Percentiles rank a stretch among this genome's conserved stretches.
These are phyloP conservation scores for Ooceraea biroi DNA, from an alignment of 1,140 invertebrate genomes.

Conservation along the genomic window DNA sequence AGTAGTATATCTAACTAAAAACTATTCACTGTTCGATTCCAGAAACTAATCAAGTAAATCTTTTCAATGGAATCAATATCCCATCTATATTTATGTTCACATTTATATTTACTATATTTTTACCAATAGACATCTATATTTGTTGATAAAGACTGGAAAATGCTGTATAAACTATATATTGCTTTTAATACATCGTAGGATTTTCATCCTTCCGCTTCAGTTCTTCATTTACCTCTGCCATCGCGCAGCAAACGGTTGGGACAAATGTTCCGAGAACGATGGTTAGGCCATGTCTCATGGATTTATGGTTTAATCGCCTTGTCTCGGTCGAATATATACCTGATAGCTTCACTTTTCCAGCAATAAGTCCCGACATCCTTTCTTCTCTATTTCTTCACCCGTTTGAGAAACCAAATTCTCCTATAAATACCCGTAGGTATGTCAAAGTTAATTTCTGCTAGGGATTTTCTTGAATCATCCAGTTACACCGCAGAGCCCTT, in stretches of 20 bases:
- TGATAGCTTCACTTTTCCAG: background rate
- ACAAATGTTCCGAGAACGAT: conserved; percentile 29
- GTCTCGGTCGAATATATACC: background rate
- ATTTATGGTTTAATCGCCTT: background rate
- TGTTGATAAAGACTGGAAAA: conserved; percentile 62
- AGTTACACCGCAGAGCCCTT: background rate
- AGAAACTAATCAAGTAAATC: conserved; percentile 19
- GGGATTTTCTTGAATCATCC: background rate
- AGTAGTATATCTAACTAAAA: conserved; percentile 12
- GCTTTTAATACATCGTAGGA: conserved; percentile 44
- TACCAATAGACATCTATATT: conserved; percentile 30
- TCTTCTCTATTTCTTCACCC: background rate
- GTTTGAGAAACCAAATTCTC: background rate
- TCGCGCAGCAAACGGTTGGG: conserved; percentile 22
- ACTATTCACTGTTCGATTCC: background rate
- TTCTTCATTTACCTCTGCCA: background rate
- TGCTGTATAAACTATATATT: conserved; percentile 49
- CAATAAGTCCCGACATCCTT: conserved; percentile 10
- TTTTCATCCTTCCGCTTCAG: conserved; percentile 54
- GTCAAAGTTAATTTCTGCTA: conserved; percentile 26
- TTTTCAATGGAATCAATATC: conserved; percentile 7
- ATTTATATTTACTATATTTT: background rate
- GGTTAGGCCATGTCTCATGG: background rate
- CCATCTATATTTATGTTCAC: conserved; percentile 11
- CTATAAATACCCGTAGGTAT: background rate